These are phyloP conservation scores for Epistrophella euchroma DNA, from an alignment of 2,888 invertebrate species.

Conservation along the genomic window DNA sequence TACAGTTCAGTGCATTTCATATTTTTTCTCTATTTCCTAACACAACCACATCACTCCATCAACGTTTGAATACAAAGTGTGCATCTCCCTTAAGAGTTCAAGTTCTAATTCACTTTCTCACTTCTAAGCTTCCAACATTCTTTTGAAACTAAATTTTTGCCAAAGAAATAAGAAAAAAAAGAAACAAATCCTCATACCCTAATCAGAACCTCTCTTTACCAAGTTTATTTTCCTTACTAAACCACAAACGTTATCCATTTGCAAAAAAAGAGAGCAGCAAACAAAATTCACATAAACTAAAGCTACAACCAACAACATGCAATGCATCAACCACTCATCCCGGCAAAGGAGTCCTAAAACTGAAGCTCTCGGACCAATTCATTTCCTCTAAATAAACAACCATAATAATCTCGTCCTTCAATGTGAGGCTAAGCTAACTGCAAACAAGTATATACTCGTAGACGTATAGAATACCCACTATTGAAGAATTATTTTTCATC, in stretches of 20 bases:
- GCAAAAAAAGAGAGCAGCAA: constrained; percentile 43
- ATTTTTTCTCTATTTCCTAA: not conserved
- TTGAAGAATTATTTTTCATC: constrained; percentile 54
- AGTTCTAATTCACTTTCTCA: constrained; percentile 60
- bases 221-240: constrained; percentile 52
- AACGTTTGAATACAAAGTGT: not conserved
- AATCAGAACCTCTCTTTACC: constrained; percentile 37
- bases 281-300: constrained; percentile 50
- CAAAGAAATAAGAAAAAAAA: constrained; percentile 13
- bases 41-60: constrained; percentile 5
- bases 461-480: not conserved
- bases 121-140: constrained; percentile 19
- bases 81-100: constrained; percentile 1
- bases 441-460: constrained; percentile 32
- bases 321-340: constrained; percentile 30
- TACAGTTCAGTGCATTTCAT: not conserved
- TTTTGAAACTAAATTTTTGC: not conserved
- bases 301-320: constrained; percentile 26
- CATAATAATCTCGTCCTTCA: constrained; percentile 46
- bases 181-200: constrained; percentile 22
- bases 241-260: constrained; percentile 58
- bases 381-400: constrained; percentile 61
- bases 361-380: constrained; percentile 46
- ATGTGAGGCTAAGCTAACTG: constrained; percentile 37
- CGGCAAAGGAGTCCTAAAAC: not conserved